Evolutionary conservation across 1,140 invertebrate species (phyloP).

Genomic region (Trichogramma pretiosum): DNA sequence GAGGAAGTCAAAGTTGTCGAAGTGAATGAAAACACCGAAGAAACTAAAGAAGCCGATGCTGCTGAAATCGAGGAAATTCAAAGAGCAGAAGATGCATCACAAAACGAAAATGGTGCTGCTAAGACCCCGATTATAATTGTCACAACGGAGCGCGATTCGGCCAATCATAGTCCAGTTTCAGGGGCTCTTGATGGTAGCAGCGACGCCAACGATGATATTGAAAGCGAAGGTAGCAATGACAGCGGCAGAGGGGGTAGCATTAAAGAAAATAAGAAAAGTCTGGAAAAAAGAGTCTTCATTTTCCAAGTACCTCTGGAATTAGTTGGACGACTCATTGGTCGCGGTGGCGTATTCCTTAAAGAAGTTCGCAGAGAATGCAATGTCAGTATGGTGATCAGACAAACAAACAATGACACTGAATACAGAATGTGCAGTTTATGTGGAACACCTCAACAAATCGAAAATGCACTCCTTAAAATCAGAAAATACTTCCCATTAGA

Average conservation of each 20-base stretch:
- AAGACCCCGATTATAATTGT: too few species aligned
- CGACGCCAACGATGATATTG: conserved; percentile 43
- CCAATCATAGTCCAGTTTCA: conserved; percentile 48
- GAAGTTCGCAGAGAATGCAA: conserved; percentile 69
- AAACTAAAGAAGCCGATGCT: conserved; percentile 5
- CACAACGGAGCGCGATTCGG: conserved; percentile 46
- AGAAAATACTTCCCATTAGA: conserved; percentile 72
- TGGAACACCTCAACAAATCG: conserved; percentile 69
- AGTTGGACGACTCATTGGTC: conserved; percentile 82
- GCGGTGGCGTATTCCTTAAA: conserved; percentile 70
- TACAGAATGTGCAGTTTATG: conserved; percentile 77
- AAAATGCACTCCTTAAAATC: conserved; percentile 72
- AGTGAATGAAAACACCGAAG: neutral
- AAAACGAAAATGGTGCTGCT: conserved; percentile 16
- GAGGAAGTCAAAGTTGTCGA: neutral
- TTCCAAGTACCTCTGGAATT: conserved; percentile 65
- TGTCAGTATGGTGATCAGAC: conserved; percentile 68
- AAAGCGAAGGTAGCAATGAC: conserved; percentile 43
- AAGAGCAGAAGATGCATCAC: neutral
- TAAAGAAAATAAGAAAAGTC: conserved; percentile 44
- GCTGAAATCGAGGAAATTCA: conserved; percentile 4
- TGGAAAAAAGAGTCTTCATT: conserved; percentile 59
- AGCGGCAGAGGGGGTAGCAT: conserved; percentile 52
- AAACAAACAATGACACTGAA: conserved; percentile 58
- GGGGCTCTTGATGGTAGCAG: conserved; percentile 42